These are phyloP conservation scores for Xestia sexstrigata DNA, from an alignment of 2,888 invertebrate species.

Conservation along the genomic window DNA sequence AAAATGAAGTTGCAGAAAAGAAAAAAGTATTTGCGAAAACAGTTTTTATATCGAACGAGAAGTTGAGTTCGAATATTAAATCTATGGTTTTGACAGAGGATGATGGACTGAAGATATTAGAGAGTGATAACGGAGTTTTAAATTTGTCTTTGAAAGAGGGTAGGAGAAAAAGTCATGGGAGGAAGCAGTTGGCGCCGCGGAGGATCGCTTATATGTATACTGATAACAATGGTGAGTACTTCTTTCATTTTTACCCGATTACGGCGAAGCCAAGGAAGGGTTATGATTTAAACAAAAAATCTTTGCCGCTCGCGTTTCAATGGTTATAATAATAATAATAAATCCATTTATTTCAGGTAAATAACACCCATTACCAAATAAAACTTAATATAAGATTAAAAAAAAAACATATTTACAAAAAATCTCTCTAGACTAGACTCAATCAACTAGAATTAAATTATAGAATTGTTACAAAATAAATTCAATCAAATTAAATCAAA, in stretches of 20 bases:
- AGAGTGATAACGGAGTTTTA: slow-evolving; percentile 76
- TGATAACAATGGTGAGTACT: slow-evolving; percentile 79
- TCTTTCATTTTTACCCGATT: background rate
- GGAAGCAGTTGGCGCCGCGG: slow-evolving; percentile 86
- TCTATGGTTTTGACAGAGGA: slow-evolving; percentile 70
- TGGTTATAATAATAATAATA: no score
- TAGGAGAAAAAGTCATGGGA: slow-evolving; percentile 82
- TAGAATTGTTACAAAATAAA: no score
- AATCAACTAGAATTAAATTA: no score
- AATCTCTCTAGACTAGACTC: no score
- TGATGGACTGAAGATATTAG: slow-evolving; percentile 64
- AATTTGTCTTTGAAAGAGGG: slow-evolving; percentile 85
- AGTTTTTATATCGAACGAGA: slow-evolving; percentile 80
- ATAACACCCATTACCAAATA: no score
- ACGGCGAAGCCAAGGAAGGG: no score
- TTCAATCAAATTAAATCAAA: no score
- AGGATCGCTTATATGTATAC: slow-evolving; percentile 78
- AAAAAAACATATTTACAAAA: no score
- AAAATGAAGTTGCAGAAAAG: slow-evolving; percentile 73
- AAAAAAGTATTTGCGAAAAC: slow-evolving; percentile 85
- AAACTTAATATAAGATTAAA: no score
- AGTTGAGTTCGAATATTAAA: slow-evolving; percentile 70
- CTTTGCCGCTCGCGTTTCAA: no score
- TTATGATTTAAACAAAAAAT: no score
- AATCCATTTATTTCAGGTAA: no score